Evolutionary conservation across 2,113 vertebrate genomes (phyloP), one percentile per base, ranked within the genome.

Genomic region (Pholis gunnellus): DNA sequence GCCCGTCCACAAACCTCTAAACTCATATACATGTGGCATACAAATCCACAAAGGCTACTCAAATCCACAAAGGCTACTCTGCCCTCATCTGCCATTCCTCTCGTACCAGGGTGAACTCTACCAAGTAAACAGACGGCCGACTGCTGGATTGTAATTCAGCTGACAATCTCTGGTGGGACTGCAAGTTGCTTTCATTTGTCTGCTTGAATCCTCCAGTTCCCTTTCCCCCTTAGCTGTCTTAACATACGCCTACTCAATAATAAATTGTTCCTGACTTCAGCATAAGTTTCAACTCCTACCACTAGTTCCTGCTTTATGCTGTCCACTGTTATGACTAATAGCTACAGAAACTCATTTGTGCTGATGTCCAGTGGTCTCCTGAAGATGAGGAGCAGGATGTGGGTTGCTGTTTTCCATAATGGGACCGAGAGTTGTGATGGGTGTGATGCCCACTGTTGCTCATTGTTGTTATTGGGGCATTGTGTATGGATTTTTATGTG

Each of bases 161-260:
- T 82, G 87, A 87, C 84, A 73, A 31, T 85, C 66, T 79, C 85
- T 74, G 52, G 59, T 72, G 86, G 82, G 86, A 75, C 79, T 75
- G 66, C 36, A 75, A 57, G 72, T 75, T 81, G 71, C 85, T 87
- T 90, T 88, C 73, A 84, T 87, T 89, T 82, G 79, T 83, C 84
- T 78, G 78, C 78, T 75, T 82, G 81, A 79, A 89, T 83, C 75
- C 72, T 69, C 50, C 0, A n/a, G 57, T 78, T 70, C 61, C 36
- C 46, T 68, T 68, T 42, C 75, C 40, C 74, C 86, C 73, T 60
- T 56, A 66, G 78, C 84, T 79, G 74, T 69, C 74, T 80, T 81
- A 79, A 83, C 70, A 56, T 64, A 65, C 87, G 60, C 79, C 68
- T 64, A 83, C 76, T 79, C 68, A 46, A 79, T 81, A 76, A 89